Base-by-base conservation (phyloP, 2,888 invertebrate genomes). In the Erynnis tages region DNA sequence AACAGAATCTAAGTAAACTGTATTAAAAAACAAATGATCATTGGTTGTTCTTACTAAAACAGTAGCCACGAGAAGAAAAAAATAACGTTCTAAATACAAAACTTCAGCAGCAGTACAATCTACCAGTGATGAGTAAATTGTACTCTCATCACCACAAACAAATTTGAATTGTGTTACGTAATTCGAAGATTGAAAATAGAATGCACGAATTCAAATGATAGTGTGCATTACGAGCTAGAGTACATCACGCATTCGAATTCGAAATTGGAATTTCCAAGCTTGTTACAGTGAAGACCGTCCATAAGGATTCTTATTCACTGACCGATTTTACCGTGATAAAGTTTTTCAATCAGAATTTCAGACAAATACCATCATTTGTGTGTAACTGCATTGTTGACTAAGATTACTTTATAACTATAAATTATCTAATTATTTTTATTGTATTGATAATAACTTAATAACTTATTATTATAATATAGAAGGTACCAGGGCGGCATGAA, bases 221-320 rank as follows among this genome's bases (percentile, higher is more conserved):
- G 37, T 44, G 27, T 52, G 44, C 44, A 44, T 44, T 52, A 44
- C 44, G 8, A 37, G 10, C 29, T n/a, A 47, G 27, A 30, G 54
- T 53, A 58, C 58, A 62, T 63, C 63, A 62, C 65, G 63, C 58
- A 69, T 71, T 69, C 62, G 64, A 63, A 69, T 71, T 69, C 62
- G 64, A 63, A 69, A 67, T 63, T 58, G 61, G 58, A 62, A 73
- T 69, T 73, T 64, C 57, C 50, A 65, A 46, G 60, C 53, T 52
- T 25, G 44, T 58, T 53, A 44, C 1, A 50, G 27, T 34, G 50
- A 43, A 50, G 43, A 50, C 50, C 34, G 43, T 43, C 19, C 19
- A 44, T 50, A 50, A 50, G 29, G 50, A 27, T 35, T 10, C n/a
- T 14, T 32, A 50, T 50, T 35, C 50, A 50, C 35, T 41, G 7